A percentile compares a stretch with the other conserved stretches of the same genome.
phyloP scores from a whole-genome alignment of 2,113 vertebrate genomes.

The Rattus rattus region DNA sequence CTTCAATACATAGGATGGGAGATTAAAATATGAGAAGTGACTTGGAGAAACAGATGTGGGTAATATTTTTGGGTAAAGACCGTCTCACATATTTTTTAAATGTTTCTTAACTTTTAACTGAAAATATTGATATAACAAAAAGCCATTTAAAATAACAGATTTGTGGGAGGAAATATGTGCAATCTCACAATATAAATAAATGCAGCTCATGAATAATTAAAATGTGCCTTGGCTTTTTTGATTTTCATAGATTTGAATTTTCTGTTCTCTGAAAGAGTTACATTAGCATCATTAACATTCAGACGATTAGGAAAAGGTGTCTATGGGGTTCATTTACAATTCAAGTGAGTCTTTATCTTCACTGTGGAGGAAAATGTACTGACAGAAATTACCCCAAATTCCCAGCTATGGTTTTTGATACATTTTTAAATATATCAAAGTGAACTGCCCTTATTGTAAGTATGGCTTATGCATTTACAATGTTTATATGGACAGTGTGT shows the following conservation, averaged over 20 bases:
- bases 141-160: conserved; percentile 76
- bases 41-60: conserved; percentile 70
- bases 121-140: conserved; percentile 83
- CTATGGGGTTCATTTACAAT: conserved; percentile 61
- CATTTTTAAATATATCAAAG: background rate
- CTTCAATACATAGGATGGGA: background rate
- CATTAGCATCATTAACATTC: conserved; percentile 36
- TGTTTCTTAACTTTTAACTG: conserved; percentile 76
- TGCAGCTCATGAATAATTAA: conserved; percentile 70
- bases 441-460: background rate
- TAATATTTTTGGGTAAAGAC: conserved; percentile 73
- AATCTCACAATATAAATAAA: conserved; percentile 75
- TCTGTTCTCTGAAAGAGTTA: conserved; percentile 50
- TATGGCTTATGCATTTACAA: rapidly evolving
- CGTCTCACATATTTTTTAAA: conserved; percentile 58
- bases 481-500: rapidly evolving
- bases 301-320: conserved; percentile 30
- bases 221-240: conserved; percentile 51
- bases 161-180: conserved; percentile 66
- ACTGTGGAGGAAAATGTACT: background rate
- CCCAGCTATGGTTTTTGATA: background rate
- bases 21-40: conserved; percentile 34
- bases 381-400: background rate
- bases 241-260: conserved; percentile 57
- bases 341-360: conserved; percentile 17